Evolutionary conservation across 2,797 vertebrate species (phyloP), one percentile per base, ranked within the genome.

Genomic region (Lepus oiostolus): DNA sequence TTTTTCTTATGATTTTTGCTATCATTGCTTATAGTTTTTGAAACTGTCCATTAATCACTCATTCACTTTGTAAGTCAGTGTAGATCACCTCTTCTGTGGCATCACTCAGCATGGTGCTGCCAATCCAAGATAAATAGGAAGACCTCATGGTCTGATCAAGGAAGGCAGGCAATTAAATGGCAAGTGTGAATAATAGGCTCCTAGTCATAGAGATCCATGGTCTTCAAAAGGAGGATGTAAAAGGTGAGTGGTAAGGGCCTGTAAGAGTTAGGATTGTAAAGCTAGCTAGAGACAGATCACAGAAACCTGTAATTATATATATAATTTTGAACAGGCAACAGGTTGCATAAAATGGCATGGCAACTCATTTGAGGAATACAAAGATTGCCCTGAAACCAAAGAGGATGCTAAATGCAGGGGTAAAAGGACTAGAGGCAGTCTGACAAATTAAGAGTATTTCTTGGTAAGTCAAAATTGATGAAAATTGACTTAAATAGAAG

Each of bases 391-490:
- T 88, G 22, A 14, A 24, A 85, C 65, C 8, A 32, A 5, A 76
- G 21, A 74, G 32, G 16, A 52, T 63, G 26, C 52, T 75, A 87
- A 92, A 7, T n/a, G 21, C 16, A 38, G 85, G 26, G 72, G 32
- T 60, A 92, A 80, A 91, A 13, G 50, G 11, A 70, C 5, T 19
- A 50, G 65, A 79, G 14, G 28, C 28, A 52, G 47, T 72, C 9
- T 84, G 83, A 95, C 12, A 90, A 95, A 85, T 88, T 88, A 71
- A 42, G 87, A 90, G 7, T 1, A 17, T 76, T 72, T 80, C 93
- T 82, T 96, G 30, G 63, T 76, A 86, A 71, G 13, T 74, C 13
- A 76, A 65, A 70, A 88, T 52, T 9, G 65, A 81, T 72, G 81
- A 92, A 68, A 4, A 22, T 42, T 79, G 17, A 63, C 65, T 92